Conservation (phyloP, 1,140 invertebrate species). For the Pogonomyrmex barbatus region DNA sequence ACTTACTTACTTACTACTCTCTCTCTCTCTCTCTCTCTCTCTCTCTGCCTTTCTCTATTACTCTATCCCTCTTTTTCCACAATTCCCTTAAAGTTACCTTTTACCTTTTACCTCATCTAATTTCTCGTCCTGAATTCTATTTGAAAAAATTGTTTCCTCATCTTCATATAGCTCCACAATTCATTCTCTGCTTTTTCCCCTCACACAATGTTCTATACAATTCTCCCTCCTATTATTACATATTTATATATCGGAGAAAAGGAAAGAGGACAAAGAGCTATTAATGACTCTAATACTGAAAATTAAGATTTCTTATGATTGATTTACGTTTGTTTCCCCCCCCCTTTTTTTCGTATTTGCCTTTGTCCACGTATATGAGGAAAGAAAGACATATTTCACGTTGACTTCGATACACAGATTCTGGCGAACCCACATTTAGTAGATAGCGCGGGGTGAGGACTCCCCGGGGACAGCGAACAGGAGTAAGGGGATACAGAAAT, state of each 20-base stretch:
- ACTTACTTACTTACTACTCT: too few relatives aligned
- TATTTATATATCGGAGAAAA: background rate
- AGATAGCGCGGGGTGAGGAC: background rate
- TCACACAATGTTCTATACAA: too few relatives aligned
- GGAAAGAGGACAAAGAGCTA: background rate
- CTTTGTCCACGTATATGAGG: background rate
- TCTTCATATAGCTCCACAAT: too few relatives aligned
- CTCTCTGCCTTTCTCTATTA: too few relatives aligned
- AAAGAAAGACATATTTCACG: background rate
- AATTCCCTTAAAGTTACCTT: too few relatives aligned
- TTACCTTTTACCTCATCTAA: too few relatives aligned
- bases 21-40: too few relatives aligned
- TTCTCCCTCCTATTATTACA: too few relatives aligned
- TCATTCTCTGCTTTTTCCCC: too few relatives aligned
- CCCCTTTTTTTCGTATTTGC: background rate
- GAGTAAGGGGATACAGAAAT: conserved; percentile 46
- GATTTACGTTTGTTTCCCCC: conserved; percentile 12
- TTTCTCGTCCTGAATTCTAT: too few relatives aligned
- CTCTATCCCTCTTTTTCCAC: too few relatives aligned
- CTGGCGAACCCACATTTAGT: conserved; percentile 34
- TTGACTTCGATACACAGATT: conserved; percentile 14
- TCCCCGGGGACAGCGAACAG: conserved; percentile 16
- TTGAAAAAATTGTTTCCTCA: too few relatives aligned
- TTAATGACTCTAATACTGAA: background rate
- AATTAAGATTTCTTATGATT: conserved; percentile 2